phyloP scores from a whole-genome alignment of 2,888 invertebrate genomes.

The Rhabditoides inermis region DNA sequence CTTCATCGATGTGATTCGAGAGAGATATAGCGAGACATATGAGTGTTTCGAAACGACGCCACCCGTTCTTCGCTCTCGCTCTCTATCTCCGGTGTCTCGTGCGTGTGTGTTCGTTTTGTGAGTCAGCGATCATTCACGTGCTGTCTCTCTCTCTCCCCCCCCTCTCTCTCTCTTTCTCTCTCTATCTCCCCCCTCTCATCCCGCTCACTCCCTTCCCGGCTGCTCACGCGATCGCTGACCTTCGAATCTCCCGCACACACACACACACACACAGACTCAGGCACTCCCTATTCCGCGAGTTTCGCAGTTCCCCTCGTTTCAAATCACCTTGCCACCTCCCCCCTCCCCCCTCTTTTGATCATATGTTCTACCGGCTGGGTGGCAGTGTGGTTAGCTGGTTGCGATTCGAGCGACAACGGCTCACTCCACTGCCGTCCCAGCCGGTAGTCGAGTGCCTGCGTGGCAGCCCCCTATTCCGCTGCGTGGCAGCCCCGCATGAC shows the following conservation, averaged over 20 bases:
- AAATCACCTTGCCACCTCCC: not conserved
- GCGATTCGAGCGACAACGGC: conserved; percentile 29
- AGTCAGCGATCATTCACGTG: no score
- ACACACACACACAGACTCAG: no score
- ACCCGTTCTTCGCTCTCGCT: no score
- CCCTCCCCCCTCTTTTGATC: not conserved
- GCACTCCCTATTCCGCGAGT: no score
- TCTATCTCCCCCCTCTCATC: conserved; percentile 9
- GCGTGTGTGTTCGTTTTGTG: no score
- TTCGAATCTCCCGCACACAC: no score
- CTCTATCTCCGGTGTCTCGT: no score
- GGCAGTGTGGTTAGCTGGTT: conserved; percentile 47
- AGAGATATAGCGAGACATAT: no score
- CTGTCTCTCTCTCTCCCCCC: no score
- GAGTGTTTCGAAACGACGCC: no score
- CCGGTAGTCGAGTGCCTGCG: conserved; percentile 12
- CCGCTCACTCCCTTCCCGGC: conserved; percentile 7
- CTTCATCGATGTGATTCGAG: no score
- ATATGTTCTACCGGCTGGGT: conserved; percentile 4
- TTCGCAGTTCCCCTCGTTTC: not conserved
- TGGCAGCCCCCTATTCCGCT: not conserved
- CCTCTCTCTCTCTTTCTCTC: conserved; percentile 8
- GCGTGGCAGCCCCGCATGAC: not conserved
- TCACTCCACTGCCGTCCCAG: conserved; percentile 37
- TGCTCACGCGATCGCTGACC: no score